Percentiles rank a stretch among this genome's conserved stretches.
These are phyloP conservation scores for Drosophila setosimentum DNA, from an alignment of 2,888 invertebrate genomes.

Conservation along the genomic window DNA sequence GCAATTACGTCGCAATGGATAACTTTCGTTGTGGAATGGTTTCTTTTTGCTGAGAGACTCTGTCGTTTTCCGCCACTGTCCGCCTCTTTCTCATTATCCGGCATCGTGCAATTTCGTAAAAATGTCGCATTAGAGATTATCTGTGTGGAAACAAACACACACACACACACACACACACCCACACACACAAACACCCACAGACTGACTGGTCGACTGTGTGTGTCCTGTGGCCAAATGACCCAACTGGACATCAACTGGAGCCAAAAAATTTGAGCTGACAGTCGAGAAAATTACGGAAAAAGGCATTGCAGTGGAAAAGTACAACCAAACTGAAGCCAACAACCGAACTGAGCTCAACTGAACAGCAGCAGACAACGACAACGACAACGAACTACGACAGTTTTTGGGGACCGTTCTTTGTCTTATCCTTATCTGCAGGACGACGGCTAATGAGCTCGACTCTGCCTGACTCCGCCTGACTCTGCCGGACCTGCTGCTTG, in stretches of 20 bases:
- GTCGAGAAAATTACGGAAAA: slow-evolving; percentile 79
- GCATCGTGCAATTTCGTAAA: slow-evolving; percentile 82
- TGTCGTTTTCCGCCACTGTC: slow-evolving; percentile 18
- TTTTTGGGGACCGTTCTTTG: slow-evolving; percentile 51
- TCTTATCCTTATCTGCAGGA: slow-evolving; percentile 70
- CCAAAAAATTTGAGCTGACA: slow-evolving; percentile 77
- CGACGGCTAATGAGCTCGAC: slow-evolving; percentile 71
- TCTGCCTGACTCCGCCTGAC: slow-evolving; percentile 30
- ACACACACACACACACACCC: slow-evolving; percentile 22
- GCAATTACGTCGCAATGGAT: slow-evolving; percentile 68
- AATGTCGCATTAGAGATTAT: slow-evolving; percentile 84
- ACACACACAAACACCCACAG: not conserved
- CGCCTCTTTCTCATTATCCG: slow-evolving; percentile 79
- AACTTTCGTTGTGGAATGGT: slow-evolving; percentile 50
- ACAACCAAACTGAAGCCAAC: slow-evolving; percentile 32
- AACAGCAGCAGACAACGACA: slow-evolving; percentile 5
- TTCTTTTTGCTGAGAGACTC: slow-evolving; percentile 1
- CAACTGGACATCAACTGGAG: slow-evolving; percentile 70
- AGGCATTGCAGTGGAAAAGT: slow-evolving; percentile 78
- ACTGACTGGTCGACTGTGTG: slow-evolving; percentile 17
- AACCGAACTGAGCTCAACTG: slow-evolving; percentile 19
- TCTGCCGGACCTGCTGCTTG: slow-evolving; percentile 33
- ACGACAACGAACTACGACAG: slow-evolving; percentile 22
- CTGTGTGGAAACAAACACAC: slow-evolving; percentile 81
- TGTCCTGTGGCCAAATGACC: slow-evolving; percentile 37